Conservation (phyloP, 2,888 invertebrate genomes). For the Lasioglossum lativentre region DNA sequence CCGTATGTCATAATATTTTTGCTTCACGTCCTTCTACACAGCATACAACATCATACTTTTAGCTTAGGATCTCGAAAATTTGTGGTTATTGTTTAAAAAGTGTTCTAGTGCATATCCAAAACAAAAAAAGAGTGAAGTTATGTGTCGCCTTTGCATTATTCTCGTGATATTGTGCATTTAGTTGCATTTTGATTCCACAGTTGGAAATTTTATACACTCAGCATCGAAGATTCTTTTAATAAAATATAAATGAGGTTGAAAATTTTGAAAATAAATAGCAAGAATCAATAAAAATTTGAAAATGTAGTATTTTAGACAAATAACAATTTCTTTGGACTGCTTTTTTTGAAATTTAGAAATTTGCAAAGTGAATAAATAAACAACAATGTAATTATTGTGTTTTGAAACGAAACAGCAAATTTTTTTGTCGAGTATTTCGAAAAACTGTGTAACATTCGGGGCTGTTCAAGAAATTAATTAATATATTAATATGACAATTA, state of each 20-base stretch:
- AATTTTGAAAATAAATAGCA: neutral
- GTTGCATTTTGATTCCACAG: neutral
- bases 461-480: neutral
- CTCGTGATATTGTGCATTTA: neutral
- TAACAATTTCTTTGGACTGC: neutral
- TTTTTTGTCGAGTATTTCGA: neutral
- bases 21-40: neutral
- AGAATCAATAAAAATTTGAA: neutral
- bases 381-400: neutral
- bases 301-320: neutral
- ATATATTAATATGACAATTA: neutral
- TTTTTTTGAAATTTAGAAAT: neutral
- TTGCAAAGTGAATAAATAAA: neutral
- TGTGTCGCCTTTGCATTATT: neutral
- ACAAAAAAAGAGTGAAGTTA: neutral
- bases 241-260: neutral
- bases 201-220: neutral
- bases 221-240: neutral
- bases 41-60: neutral
- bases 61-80: constrained; percentile 10
- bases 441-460: neutral
- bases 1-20: neutral
- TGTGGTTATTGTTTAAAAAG: constrained; percentile 20
- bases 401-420: neutral
- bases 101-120: neutral